These are phyloP conservation scores for human (Homo sapiens) DNA, from an alignment of 2,113 vertebrate species.

Conservation along the genomic window GRCh38 chr7:3353501-3354000, in stretches of 20 bases:
- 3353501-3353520: neutral
- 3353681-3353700: neutral
- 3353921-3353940: neutral
- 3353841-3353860: neutral
- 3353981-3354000: neutral
- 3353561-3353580: neutral
- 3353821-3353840: fast-evolving
- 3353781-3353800: neutral
- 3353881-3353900: too few species aligned
- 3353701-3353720: neutral
- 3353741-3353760: neutral
- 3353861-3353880: neutral
- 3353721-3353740: neutral
- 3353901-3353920: neutral
- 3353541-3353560: neutral
- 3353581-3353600: neutral
- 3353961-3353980: neutral
- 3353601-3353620: neutral
- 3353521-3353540: neutral
- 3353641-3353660: neutral
- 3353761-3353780: neutral
- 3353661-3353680: neutral
- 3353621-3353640: neutral
- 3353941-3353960: neutral
- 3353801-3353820: neutral